These are phyloP conservation scores for Pangasianodon gigas DNA, from an alignment of 2,113 vertebrate genomes.

Conservation along the genomic window DNA sequence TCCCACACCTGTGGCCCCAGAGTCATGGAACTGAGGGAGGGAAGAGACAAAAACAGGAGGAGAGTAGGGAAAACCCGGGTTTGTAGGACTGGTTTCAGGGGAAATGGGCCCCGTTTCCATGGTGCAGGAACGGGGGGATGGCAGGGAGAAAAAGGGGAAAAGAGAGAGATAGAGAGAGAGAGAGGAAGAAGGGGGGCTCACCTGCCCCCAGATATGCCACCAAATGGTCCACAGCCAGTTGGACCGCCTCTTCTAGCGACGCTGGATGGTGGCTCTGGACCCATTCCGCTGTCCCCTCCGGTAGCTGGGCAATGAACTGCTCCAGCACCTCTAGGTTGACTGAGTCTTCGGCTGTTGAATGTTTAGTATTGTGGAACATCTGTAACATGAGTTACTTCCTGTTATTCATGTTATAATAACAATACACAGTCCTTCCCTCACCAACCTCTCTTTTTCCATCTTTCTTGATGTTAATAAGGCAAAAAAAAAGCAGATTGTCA, in stretches of 20 bases:
- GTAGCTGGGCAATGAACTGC: background rate
- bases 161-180: background rate
- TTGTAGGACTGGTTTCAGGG: background rate
- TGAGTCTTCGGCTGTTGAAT: background rate
- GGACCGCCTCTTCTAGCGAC: background rate
- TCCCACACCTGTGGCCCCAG: no score
- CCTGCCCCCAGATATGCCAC: background rate
- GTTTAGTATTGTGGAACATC: background rate
- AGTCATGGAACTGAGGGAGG: no score
- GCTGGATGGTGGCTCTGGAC: no score
- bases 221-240: background rate
- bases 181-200: background rate
- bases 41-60: no score
- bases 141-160: background rate
- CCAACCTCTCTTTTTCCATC: background rate
- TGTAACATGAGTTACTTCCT: background rate
- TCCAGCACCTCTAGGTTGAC: background rate
- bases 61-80: background rate
- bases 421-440: background rate
- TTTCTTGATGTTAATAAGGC: background rate
- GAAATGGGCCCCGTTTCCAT: background rate
- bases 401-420: background rate
- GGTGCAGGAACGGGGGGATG: background rate
- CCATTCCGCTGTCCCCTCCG: background rate
- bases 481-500: background rate